phyloP scores from a whole-genome alignment of 2,888 invertebrate genomes.

The Sicus ferrugineus region DNA sequence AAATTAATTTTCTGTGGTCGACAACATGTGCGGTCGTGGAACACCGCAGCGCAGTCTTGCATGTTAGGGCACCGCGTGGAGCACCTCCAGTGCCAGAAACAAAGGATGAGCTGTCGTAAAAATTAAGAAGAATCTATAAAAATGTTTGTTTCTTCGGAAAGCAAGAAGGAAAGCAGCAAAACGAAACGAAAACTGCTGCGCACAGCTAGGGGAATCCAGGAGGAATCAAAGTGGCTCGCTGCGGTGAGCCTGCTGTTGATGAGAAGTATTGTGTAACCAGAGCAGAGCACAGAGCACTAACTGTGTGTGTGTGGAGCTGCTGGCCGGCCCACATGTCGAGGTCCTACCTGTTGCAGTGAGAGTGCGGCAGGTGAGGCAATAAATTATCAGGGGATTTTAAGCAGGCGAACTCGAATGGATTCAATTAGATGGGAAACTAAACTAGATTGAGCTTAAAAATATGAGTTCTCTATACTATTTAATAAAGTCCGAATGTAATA shows the following conservation, averaged over 20 bases:
- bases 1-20: conserved; percentile 32
- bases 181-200: not conserved
- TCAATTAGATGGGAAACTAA: no score
- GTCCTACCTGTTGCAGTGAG: conserved; percentile 17
- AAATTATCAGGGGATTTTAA: not conserved
- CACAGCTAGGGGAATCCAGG: not conserved
- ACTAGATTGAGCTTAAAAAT: no score
- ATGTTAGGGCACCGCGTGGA: not conserved
- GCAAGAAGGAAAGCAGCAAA: conserved; percentile 2
- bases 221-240: not conserved
- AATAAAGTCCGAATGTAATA: no score
- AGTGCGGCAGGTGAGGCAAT: conserved; percentile 18
- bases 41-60: conserved; percentile 20
- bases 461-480: no score
- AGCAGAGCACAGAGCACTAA: conserved; percentile 10
- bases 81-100: not conserved
- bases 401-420: not conserved
- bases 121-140: conserved; percentile 33
- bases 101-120: conserved; percentile 28
- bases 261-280: conserved; percentile 17
- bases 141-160: conserved; percentile 19
- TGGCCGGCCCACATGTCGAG: not conserved
- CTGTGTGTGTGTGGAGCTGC: not conserved
- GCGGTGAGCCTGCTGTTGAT: not conserved
- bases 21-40: conserved; percentile 32